Percentiles rank a stretch among this genome's conserved stretches.
phyloP scores from a whole-genome alignment of 2,113 vertebrate genomes.

The Vidua chalybeata region DNA sequence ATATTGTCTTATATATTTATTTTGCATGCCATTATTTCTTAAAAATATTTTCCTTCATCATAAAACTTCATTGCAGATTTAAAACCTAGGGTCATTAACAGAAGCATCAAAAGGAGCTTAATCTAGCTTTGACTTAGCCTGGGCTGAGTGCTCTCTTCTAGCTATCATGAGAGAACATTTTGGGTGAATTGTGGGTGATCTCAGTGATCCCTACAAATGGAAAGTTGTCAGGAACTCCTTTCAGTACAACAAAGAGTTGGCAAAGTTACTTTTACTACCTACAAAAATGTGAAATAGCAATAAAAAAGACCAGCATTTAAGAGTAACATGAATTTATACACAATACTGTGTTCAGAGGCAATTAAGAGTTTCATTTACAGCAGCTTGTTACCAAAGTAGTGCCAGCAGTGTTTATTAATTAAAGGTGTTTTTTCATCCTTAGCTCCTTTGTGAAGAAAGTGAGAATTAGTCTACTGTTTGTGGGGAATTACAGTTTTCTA shows the following conservation, averaged over 20 bases:
- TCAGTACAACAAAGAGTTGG: not conserved
- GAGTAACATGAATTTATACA: conserved; percentile 46
- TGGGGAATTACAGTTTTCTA: conserved; percentile 63
- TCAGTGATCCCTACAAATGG: not conserved
- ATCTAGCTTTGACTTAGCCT: not conserved
- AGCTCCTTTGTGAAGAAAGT: conserved; percentile 45
- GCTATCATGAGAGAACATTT: not conserved
- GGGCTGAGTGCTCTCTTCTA: not conserved
- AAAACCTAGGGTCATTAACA: not conserved
- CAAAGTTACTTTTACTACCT: not conserved
- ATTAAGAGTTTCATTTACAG: conserved; percentile 61
- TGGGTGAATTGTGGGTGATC: not conserved
- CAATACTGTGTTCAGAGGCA: conserved; percentile 38
- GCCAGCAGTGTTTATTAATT: conserved; percentile 65
- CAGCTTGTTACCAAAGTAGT: conserved; percentile 58
- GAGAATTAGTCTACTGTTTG: conserved; percentile 61
- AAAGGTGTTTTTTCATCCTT: conserved; percentile 66
- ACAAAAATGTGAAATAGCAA: not conserved
- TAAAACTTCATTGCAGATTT: not conserved
- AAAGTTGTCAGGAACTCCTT: not conserved
- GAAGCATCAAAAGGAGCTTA: not conserved
- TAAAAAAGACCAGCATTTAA: conserved; percentile 12
- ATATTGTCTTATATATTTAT: not conserved
- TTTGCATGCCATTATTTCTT: not conserved
- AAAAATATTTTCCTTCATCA: not conserved